Evolutionary conservation across 92 coral and sea anemone genomes (phyloP).

Genomic region (Porites lobata): DNA sequence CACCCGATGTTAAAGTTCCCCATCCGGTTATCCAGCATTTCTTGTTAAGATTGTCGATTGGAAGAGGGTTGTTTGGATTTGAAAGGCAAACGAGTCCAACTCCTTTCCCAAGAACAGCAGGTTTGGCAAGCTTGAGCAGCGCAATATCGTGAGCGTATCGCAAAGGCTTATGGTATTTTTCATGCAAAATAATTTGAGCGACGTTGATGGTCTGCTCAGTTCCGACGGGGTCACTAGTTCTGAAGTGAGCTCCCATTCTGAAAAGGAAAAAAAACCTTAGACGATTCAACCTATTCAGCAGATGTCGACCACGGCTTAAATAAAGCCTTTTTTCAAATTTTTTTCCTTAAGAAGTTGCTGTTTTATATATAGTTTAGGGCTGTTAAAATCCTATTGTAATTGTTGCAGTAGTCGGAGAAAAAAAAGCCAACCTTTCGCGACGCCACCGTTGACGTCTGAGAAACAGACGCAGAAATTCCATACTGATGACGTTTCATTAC

Average conservation of each 20-base stretch:
- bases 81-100: constrained; percentile 54
- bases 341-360: too few relatives aligned
- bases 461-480: too few relatives aligned
- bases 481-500: too few relatives aligned
- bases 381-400: too few relatives aligned
- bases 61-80: constrained; percentile 33
- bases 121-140: constrained; percentile 53
- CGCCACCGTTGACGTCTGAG: too few relatives aligned
- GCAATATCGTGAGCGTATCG: constrained; percentile 62
- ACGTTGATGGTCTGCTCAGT: constrained; percentile 56
- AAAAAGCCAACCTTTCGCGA: too few relatives aligned
- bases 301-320: too few relatives aligned
- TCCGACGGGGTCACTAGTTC: constrained; percentile 14
- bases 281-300: too few relatives aligned
- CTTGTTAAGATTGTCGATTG: constrained; percentile 47
- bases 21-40: constrained; percentile 72
- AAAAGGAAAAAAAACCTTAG: background rate
- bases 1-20: constrained; percentile 67
- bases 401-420: too few relatives aligned
- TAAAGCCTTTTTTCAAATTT: too few relatives aligned
- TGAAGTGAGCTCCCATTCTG: constrained; percentile 16
- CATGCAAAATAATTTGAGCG: constrained; percentile 48
- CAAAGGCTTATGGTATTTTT: constrained; percentile 39
- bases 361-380: too few relatives aligned
- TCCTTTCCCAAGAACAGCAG: constrained; percentile 52